A percentile compares a stretch with the other conserved stretches of the same genome.
Evolutionary conservation across 2,888 invertebrate species (phyloP).

Genomic region (Caenorhabditis virilis): DNA sequence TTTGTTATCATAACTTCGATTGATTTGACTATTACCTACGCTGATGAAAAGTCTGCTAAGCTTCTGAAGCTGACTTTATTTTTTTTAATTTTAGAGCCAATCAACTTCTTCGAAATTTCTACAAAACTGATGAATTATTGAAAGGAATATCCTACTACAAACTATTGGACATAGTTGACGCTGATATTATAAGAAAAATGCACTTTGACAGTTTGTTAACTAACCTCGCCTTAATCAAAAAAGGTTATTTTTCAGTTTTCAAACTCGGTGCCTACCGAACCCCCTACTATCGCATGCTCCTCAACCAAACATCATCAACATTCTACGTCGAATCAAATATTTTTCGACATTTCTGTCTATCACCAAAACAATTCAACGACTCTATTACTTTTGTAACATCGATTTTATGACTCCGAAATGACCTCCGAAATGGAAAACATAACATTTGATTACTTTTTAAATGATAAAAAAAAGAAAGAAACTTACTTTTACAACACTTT

Average conservation of each 20-base stretch:
- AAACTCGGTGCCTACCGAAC: slow-evolving; percentile 44
- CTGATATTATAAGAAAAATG: slow-evolving; percentile 33
- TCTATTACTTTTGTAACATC: slow-evolving; percentile 37
- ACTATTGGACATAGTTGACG: slow-evolving; percentile 36
- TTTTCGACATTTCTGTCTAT: slow-evolving; percentile 30
- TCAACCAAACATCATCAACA: slow-evolving; percentile 14
- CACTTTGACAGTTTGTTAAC: slow-evolving; percentile 25
- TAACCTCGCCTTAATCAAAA: background rate
- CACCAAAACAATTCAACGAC: slow-evolving; percentile 33
- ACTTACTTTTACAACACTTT: slow-evolving; percentile 51
- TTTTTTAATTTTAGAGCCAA: no score
- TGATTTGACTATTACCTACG: slow-evolving; percentile 33
- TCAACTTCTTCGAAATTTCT: no score
- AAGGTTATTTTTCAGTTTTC: slow-evolving; percentile 25
- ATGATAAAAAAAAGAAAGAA: slow-evolving; percentile 7
- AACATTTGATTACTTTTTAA: no score
- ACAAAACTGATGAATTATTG: no score
- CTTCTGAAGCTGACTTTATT: no score
- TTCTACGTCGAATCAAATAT: slow-evolving; percentile 43
- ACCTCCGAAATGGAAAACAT: background rate
- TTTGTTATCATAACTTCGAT: slow-evolving; percentile 42
- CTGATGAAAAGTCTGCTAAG: slow-evolving; percentile 32
- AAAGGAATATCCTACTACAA: slow-evolving; percentile 38
- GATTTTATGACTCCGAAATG: slow-evolving; percentile 9
- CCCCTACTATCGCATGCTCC: slow-evolving; percentile 45